Evolutionary conservation across 2,797 vertebrate species (phyloP).

Genomic region (Echeneis naucrates): DNA sequence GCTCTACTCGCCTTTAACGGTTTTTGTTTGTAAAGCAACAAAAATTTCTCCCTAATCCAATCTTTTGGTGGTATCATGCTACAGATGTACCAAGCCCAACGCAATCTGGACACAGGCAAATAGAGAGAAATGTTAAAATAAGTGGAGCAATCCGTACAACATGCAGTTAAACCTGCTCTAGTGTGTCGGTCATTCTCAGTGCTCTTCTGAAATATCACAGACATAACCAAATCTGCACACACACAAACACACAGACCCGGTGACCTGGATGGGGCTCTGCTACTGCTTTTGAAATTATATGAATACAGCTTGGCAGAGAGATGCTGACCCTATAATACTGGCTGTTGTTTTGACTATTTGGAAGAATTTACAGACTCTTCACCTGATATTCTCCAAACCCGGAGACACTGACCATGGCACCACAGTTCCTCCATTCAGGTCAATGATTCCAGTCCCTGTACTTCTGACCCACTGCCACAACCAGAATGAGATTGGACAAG

Average conservation of each 20-base stretch:
- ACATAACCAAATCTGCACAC: conserved; percentile 6
- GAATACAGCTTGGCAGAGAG: conserved; percentile 43
- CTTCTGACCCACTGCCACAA: conserved; percentile 68
- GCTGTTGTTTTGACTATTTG: conserved; percentile 62
- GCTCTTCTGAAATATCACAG: conserved; percentile 27
- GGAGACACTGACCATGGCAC: conserved; percentile 18
- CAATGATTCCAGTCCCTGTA: conserved; percentile 49
- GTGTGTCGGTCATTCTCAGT: conserved; percentile 33
- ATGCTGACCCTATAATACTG: conserved; percentile 54
- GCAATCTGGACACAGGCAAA: conserved; percentile 68
- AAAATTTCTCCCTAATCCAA: conserved; percentile 65
- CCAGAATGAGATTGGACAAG: conserved; percentile 62
- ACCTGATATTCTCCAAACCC: conserved; percentile 60
- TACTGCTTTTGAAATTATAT: conserved; percentile 30
- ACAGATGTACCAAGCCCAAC: conserved; percentile 35
- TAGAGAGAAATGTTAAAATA: conserved; percentile 51
- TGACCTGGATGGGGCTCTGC: conserved; percentile 52
- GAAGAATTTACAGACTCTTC: conserved; percentile 48
- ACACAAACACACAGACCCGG: conserved; percentile 35
- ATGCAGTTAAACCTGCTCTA: conserved; percentile 37
- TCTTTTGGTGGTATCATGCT: conserved; percentile 65
- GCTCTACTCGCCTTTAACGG: conserved; percentile 62
- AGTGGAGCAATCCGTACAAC: conserved; percentile 55
- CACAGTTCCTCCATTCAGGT: conserved; percentile 39
- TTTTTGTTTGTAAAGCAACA: conserved; percentile 69